These are phyloP conservation scores for Zosterops lateralis DNA, from an alignment of 2,113 vertebrate genomes.

Conservation along the genomic window DNA sequence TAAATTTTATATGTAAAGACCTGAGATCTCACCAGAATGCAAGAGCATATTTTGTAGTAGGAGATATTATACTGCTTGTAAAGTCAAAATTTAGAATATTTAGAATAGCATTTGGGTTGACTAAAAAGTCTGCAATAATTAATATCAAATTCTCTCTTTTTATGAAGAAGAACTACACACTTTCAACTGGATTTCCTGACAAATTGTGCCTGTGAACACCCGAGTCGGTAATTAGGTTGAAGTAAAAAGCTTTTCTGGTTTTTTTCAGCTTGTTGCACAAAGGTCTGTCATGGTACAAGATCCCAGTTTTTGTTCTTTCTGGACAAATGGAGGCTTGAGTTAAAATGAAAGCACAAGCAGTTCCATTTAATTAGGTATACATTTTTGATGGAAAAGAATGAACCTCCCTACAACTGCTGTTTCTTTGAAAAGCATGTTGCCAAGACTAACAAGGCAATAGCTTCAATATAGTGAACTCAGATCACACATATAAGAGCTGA, in stretches of 20 bases:
- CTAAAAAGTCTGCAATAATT: conserved; percentile 41
- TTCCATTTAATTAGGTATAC: neutral
- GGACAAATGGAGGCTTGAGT: neutral
- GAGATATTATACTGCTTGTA: conserved; percentile 14
- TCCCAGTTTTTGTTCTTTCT: neutral
- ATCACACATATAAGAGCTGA: neutral
- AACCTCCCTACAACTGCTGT: neutral
- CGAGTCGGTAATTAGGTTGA: neutral
- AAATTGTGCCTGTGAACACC: neutral
- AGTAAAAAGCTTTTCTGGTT: neutral
- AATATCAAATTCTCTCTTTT: conserved; percentile 47
- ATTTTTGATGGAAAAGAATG: neutral
- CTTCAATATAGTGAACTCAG: neutral
- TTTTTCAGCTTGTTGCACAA: neutral
- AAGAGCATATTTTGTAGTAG: conserved; percentile 46
- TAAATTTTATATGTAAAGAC: conserved; percentile 26
- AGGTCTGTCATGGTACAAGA: neutral
- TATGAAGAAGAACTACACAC: neutral
- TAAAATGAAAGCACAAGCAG: neutral
- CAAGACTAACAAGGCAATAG: neutral
- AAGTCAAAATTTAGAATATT: conserved; percentile 41
- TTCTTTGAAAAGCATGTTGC: neutral
- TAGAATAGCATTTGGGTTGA: conserved; percentile 30
- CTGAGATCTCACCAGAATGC: conserved; percentile 22
- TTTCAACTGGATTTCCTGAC: neutral